Base-by-base conservation (phyloP, 2,113 vertebrate genomes). In the Thunnus thynnus region DNA sequence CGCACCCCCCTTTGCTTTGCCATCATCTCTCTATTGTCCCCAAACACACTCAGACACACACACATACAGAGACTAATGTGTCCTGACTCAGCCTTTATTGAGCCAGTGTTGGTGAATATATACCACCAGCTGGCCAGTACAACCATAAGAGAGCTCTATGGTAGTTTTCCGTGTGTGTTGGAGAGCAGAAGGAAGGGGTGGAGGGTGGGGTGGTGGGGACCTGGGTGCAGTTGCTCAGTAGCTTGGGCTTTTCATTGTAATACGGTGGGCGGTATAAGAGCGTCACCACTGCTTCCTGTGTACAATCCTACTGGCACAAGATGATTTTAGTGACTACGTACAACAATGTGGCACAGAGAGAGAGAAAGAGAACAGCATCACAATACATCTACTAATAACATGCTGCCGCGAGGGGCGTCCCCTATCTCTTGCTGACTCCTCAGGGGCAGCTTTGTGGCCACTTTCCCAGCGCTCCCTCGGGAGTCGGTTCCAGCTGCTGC, bases 401-500 rank as follows among this genome's bases (percentile, higher is more conserved):
- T 36, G 54, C 87, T 89, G 80, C 41, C 51, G 52, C 50, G 54
- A 60, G 78, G 75, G 83, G 81, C 64, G 13, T 60, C 61, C 71
- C 71, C 54, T 60, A 46, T 68, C 63, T 83, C 48, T 71, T 8
- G 1, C 44, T 13, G 58, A 57, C 64, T 78, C 74, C 86, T 80
- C 41, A 61, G 75, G 88, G 80, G 67, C 52, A 58, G 13, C 63
- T 77, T 78, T 81, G 90, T 78, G 88, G 87, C 86, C 78, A 67
- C 71, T 92, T 94, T 94, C 92, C 90, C 92, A 94, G 89, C 84
- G 77, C 66, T 90, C 92, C 91, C 87, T 48, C 0, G 83, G 83
- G 92, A 89, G 71, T 70, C 25, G 8, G 22, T 48, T 90, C 86
- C 91, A 92, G 91, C 89, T 92, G 93, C 87, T 47, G 73, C 78